Conservation (phyloP, 2,888 invertebrate species). For the Laspeyria flexula region DNA sequence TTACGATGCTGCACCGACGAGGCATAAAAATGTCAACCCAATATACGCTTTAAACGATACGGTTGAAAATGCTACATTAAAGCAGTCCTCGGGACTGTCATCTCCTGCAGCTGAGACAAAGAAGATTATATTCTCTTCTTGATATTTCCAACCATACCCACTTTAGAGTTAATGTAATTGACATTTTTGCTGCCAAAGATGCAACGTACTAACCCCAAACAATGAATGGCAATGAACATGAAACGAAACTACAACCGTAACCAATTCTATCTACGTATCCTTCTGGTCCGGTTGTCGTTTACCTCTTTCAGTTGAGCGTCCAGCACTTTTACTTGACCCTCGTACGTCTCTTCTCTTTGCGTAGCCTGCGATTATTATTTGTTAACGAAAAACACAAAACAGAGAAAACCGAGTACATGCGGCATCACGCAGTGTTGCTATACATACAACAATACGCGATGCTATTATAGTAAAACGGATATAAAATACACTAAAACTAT, state of each 20-base stretch:
- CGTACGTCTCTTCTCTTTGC: constrained; percentile 97
- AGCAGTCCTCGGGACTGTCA: too few relatives aligned
- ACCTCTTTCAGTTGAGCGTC: constrained; percentile 97
- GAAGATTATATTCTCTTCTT: too few relatives aligned
- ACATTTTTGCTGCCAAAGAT: constrained; percentile 38
- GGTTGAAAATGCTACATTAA: too few relatives aligned
- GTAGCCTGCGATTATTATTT: constrained; percentile 91
- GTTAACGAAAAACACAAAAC: constrained; percentile 78
- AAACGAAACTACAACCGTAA: constrained; percentile 75
- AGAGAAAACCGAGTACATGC: constrained; percentile 75
- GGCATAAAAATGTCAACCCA: constrained; percentile 40
- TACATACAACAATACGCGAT: constrained; percentile 54
- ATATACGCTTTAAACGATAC: constrained; percentile 3
- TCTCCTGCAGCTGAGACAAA: background rate
- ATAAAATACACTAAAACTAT: constrained; percentile 51
- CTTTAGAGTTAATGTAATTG: too few relatives aligned
- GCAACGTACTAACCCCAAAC: constrained; percentile 58
- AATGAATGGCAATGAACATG: constrained; percentile 75
- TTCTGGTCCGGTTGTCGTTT: constrained; percentile 67
- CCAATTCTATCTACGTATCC: constrained; percentile 72
- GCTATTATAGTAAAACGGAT: constrained; percentile 44
- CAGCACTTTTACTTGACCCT: constrained; percentile 95
- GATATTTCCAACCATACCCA: too few relatives aligned
- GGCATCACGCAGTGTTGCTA: constrained; percentile 41
- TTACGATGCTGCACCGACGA: constrained; percentile 46